A percentile compares a stretch with the other conserved stretches of the same genome.
Conservation (phyloP, 2,888 invertebrate species). For the Diplazon laetatorius region DNA sequence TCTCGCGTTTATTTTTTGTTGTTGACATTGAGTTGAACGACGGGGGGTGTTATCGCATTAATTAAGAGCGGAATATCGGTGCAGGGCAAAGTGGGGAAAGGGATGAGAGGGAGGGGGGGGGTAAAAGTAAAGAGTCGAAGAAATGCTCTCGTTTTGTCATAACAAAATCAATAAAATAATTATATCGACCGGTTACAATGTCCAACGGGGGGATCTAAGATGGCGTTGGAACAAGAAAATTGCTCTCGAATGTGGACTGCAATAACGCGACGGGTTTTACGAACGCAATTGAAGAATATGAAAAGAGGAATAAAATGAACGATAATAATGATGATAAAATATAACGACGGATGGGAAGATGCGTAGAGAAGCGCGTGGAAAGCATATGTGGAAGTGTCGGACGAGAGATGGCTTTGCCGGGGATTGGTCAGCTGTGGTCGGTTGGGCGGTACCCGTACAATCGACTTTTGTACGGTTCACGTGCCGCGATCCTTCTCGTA, state of each 20-base stretch:
- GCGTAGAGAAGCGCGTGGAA: conserved; percentile 32
- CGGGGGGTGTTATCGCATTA: not conserved
- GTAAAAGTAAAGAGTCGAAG: not conserved
- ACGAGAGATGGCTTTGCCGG: conserved; percentile 65
- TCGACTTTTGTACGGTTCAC: conserved; percentile 73
- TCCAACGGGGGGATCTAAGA: conserved; percentile 73
- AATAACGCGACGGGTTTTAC: conserved; percentile 47
- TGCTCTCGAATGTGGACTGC: conserved; percentile 57
- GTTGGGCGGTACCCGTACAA: conserved; percentile 77
- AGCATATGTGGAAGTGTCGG: conserved; percentile 31
- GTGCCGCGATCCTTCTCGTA: conserved; percentile 45
- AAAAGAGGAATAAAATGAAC: conserved; percentile 25
- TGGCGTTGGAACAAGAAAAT: conserved; percentile 80
- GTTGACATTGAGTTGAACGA: conserved; percentile 1
- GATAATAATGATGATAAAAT: conserved; percentile 1
- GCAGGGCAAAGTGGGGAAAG: too few species aligned
- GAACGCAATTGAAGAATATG: conserved; percentile 23
- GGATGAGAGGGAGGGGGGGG: not conserved
- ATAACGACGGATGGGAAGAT: conserved; percentile 15
- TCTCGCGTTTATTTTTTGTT: not conserved
- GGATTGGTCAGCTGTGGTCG: conserved; percentile 73
- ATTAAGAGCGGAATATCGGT: not conserved
- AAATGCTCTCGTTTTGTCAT: conserved; percentile 4
- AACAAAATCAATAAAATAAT: conserved; percentile 36
- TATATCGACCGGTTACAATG: conserved; percentile 70